Conservation (phyloP, 2,797 vertebrate species). For the Lacerta agilis region DNA sequence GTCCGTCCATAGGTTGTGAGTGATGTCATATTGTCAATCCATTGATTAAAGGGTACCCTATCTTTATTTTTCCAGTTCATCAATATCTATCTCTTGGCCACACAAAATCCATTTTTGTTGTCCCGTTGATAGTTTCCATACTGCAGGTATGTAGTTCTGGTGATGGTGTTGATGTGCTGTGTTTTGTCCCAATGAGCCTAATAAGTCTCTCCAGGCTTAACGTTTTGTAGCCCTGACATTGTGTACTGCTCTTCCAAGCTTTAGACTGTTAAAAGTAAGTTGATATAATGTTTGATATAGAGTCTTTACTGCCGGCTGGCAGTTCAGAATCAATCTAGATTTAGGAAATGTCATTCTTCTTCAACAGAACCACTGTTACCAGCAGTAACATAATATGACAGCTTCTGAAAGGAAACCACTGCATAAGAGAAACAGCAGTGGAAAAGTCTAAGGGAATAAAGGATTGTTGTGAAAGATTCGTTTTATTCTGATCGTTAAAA, state of each 20-base stretch:
- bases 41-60: too few species aligned
- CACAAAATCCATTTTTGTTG: too few species aligned
- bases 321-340: neutral
- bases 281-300: neutral
- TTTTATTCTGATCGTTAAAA: neutral
- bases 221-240: neutral
- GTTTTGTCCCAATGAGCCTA: neutral
- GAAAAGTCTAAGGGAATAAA: neutral
- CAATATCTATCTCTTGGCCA: too few species aligned
- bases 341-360: neutral
- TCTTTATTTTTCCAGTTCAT: too few species aligned
- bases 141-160: neutral
- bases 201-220: neutral
- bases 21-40: too few species aligned
- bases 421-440: neutral
- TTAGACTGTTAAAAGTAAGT: neutral
- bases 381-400: slow-evolving; percentile 6
- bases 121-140: too few species aligned
- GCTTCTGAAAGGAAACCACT: neutral
- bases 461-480: neutral
- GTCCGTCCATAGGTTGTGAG: too few species aligned
- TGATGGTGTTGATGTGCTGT: neutral
- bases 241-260: neutral
- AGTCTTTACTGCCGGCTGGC: neutral
- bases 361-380: neutral